These are phyloP conservation scores for Nomada fucata DNA, from an alignment of 2,888 invertebrate genomes.

Conservation along the genomic window DNA sequence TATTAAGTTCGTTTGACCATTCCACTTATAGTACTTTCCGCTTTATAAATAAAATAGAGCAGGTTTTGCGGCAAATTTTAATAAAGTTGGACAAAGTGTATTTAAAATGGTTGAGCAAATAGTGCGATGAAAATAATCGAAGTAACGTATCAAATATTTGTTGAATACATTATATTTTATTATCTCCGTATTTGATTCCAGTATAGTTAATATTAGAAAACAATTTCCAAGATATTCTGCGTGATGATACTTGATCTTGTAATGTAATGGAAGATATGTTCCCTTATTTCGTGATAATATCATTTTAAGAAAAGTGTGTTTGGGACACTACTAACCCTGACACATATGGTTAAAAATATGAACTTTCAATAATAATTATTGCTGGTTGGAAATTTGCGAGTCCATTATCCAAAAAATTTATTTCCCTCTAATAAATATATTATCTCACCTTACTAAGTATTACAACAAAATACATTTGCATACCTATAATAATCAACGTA, in stretches of 20 bases:
- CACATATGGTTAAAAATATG: too few species aligned
- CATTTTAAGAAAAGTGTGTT: too few species aligned
- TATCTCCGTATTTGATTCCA: background rate
- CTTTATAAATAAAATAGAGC: background rate
- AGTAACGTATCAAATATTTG: background rate
- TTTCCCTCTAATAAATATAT: too few species aligned
- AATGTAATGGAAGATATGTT: background rate
- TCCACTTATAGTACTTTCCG: background rate
- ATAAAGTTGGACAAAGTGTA: slow-evolving; percentile 4
- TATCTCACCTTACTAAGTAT: too few species aligned
- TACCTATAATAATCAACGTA: too few species aligned
- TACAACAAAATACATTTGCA: too few species aligned
- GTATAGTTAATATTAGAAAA: background rate
- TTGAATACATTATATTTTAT: background rate
- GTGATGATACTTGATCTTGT: background rate
- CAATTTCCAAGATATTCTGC: background rate
- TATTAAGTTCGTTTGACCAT: background rate
- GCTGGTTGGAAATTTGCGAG: too few species aligned
- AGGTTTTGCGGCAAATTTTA: background rate
- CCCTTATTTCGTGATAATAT: too few species aligned
- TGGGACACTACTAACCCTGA: too few species aligned
- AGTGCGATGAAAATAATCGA: background rate
- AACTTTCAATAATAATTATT: too few species aligned
- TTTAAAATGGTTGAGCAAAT: background rate
- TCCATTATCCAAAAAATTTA: too few species aligned